Conservation (phyloP, 1,140 invertebrate species). For the Paraescarpia echinospica region DNA sequence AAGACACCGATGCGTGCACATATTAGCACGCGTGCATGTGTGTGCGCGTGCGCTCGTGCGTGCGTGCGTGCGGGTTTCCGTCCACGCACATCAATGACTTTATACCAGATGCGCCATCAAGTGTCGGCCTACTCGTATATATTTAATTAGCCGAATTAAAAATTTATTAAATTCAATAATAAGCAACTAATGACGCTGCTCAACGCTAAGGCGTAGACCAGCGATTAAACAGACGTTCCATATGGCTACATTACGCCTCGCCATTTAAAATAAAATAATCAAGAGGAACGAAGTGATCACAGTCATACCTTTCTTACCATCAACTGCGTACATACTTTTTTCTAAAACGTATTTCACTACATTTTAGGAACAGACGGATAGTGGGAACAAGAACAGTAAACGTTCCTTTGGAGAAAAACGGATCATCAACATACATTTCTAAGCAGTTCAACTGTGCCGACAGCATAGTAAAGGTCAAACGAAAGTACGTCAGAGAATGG, state of each 20-base stretch:
- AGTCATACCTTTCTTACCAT: not conserved
- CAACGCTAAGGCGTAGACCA: not conserved
- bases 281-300: not conserved
- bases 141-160: not conserved
- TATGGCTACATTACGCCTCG: not conserved
- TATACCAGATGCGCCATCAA: not conserved
- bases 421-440: not conserved
- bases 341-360: not conserved
- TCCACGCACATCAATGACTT: not conserved
- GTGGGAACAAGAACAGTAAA: not conserved
- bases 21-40: too few species aligned
- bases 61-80: not conserved
- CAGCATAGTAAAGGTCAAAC: too few species aligned
- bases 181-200: conserved; percentile 4
- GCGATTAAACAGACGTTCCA: not conserved
- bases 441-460: too few species aligned
- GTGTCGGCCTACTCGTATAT: not conserved
- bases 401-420: not conserved
- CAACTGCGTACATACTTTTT: not conserved
- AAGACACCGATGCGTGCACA: too few species aligned
- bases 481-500: too few species aligned
- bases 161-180: not conserved
- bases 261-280: not conserved
- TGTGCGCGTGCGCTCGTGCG: not conserved
- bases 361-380: not conserved